Percentiles rank a stretch among this genome's conserved stretches.
Evolutionary conservation across 1,140 invertebrate genomes (phyloP).

Genomic region (Solen grandis): DNA sequence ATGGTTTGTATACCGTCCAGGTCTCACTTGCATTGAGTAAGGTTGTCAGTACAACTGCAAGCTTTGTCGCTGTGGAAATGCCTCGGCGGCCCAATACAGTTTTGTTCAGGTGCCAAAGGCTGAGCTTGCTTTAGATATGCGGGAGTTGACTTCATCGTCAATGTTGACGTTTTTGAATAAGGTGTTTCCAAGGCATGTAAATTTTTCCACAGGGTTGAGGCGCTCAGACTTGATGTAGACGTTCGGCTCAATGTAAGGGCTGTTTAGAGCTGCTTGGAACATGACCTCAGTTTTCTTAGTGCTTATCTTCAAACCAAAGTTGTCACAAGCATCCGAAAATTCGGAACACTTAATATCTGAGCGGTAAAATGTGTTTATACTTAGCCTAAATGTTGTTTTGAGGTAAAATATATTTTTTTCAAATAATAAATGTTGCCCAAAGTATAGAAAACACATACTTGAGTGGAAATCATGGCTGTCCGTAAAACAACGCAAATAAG

Average conservation of each 20-base stretch:
- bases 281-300: slow-evolving; percentile 61
- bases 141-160: slow-evolving; percentile 40
- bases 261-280: slow-evolving; percentile 25
- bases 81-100: neutral
- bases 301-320: slow-evolving; percentile 59
- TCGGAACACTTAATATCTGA: too few relatives aligned
- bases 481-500: too few relatives aligned
- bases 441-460: too few relatives aligned
- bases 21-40: neutral
- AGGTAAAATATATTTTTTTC: too few relatives aligned
- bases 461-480: too few relatives aligned
- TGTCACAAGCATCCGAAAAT: slow-evolving; percentile 57
- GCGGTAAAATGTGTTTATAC: too few relatives aligned
- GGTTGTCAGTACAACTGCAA: slow-evolving; percentile 12
- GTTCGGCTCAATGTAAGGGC: slow-evolving; percentile 7
- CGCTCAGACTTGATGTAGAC: slow-evolving; percentile 14
- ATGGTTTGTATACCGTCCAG: neutral
- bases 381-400: too few relatives aligned
- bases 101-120: too few relatives aligned
- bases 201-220: slow-evolving; percentile 22
- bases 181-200: slow-evolving; percentile 18
- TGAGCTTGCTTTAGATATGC: too few relatives aligned
- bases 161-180: slow-evolving; percentile 44
- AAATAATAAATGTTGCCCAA: too few relatives aligned
- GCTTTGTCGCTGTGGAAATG: slow-evolving; percentile 15